Percentiles rank a stretch among this genome's conserved stretches.
Evolutionary conservation across 53 echinoderm and acorn worm species (phyloP).

Genomic region (Mesocentrotus franciscanus): DNA sequence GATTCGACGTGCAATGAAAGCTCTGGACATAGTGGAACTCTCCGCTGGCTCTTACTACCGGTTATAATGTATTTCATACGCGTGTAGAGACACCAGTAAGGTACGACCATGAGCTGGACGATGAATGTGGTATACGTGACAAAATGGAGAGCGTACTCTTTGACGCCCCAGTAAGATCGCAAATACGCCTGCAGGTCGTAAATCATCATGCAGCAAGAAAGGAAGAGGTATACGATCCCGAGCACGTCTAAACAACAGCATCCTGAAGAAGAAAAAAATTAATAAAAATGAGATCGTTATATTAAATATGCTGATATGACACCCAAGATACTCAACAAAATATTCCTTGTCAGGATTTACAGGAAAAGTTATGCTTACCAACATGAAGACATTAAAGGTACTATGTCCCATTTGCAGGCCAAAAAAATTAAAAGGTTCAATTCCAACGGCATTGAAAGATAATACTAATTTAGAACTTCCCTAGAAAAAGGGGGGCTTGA

Average conservation of each 20-base stretch:
- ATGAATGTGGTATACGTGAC: conserved; percentile 77
- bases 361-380: no score
- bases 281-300: background rate
- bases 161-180: conserved; percentile 64
- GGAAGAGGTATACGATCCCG: conserved; percentile 51
- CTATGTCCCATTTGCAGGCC: no score
- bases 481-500: no score
- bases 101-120: conserved; percentile 68
- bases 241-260: background rate
- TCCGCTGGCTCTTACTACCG: background rate
- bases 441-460: no score
- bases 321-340: no score
- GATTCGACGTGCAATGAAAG: background rate
- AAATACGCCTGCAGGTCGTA: conserved; percentile 69
- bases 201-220: conserved; percentile 58
- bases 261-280: background rate
- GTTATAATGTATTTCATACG: background rate
- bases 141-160: conserved; percentile 58
- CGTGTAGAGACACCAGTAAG: conserved; percentile 63
- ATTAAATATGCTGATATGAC: no score
- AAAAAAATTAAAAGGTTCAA: no score
- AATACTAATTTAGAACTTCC: no score
- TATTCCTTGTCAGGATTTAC: no score
- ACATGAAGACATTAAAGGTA: no score
- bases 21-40: background rate